A percentile compares a stretch with the other conserved stretches of the same genome.
Evolutionary conservation across 2,797 vertebrate genomes (phyloP).

Genomic region (Benthosema pterotum): DNA sequence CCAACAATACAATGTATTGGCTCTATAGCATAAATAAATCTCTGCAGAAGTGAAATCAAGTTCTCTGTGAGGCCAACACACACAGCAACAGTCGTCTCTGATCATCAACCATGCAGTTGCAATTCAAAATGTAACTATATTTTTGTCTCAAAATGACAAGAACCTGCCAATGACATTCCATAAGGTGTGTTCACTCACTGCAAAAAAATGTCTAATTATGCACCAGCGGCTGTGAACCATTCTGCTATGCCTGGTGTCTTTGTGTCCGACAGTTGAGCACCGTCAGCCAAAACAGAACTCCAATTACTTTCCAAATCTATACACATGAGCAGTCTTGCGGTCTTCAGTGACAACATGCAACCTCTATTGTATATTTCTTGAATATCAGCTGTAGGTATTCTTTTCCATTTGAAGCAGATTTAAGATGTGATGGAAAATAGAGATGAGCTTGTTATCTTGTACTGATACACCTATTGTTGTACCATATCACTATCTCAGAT

Average conservation of each 20-base stretch:
- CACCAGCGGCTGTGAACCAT: not conserved
- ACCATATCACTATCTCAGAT: not conserved
- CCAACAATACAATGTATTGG: too few relatives aligned
- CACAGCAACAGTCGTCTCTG: not conserved
- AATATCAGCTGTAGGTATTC: conserved; percentile 16
- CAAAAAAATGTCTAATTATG: not conserved
- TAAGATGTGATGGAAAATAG: conserved; percentile 13
- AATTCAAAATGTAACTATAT: not conserved
- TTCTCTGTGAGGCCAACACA: too few relatives aligned
- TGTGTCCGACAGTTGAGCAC: conserved; percentile 1
- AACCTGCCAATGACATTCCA: not conserved
- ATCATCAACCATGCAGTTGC: not conserved
- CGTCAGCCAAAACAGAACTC: not conserved
- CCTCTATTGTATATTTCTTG: conserved; percentile 19
- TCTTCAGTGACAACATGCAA: conserved; percentile 12
- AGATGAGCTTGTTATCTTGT: conserved; percentile 2
- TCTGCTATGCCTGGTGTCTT: not conserved
- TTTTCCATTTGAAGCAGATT: conserved; percentile 15
- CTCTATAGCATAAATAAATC: too few relatives aligned
- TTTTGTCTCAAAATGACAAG: not conserved
- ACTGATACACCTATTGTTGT: not conserved
- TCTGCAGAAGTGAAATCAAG: too few relatives aligned
- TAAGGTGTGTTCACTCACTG: not conserved
- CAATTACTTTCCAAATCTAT: conserved; percentile 24
- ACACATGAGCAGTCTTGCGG: conserved; percentile 15